Evolutionary conservation across 2,113 vertebrate species (phyloP).

Genomic region (Platysternon megacephalum): DNA sequence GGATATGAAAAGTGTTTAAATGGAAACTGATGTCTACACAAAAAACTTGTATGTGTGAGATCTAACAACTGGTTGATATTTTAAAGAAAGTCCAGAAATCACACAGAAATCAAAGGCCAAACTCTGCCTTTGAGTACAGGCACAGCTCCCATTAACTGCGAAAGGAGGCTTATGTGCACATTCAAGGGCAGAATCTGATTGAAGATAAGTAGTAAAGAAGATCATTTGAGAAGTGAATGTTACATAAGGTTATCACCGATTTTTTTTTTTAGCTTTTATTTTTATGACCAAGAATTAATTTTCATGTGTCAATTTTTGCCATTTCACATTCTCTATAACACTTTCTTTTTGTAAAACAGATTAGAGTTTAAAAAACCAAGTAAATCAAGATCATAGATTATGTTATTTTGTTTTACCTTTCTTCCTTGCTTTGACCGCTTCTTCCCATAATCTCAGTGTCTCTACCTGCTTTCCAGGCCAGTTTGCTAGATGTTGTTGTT

Average conservation of each 20-base stretch:
- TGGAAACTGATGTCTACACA: not conserved
- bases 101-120: not conserved
- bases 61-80: not conserved
- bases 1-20: not conserved
- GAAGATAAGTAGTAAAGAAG: not conserved
- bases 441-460: constrained; percentile 85
- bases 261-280: not conserved
- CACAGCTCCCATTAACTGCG: not conserved
- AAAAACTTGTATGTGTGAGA: accelerated
- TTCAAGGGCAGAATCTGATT: not conserved
- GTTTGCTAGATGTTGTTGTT: constrained; percentile 78
- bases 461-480: constrained; percentile 86
- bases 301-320: not conserved
- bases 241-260: not conserved
- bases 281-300: not conserved
- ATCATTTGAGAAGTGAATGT: not conserved
- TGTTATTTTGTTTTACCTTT: constrained; percentile 80
- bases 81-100: not conserved
- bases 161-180: not conserved
- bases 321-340: not conserved
- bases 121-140: not conserved
- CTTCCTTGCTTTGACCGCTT: constrained; percentile 85
- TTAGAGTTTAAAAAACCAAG: not conserved
- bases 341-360: not conserved
- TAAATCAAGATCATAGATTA: accelerated